Base-by-base conservation (phyloP, 1,140 invertebrate genomes). In the Drosophila parvula region DNA sequence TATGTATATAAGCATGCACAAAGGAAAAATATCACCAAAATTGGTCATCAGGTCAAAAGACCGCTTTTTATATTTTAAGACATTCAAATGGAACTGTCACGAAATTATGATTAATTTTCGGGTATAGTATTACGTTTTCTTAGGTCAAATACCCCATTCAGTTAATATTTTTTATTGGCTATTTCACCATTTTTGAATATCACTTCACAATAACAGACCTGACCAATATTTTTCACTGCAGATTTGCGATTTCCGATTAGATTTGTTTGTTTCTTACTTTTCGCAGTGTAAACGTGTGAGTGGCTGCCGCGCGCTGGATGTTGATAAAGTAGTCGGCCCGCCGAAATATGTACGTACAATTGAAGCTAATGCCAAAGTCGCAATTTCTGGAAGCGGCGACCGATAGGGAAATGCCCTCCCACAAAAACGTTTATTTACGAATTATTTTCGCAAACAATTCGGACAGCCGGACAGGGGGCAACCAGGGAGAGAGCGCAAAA, bases 381-480 rank as follows among this genome's bases (percentile, higher is more conserved):
- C 83, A 88, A 83, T 88, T 89, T 88, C 84, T 89, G 80, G 83
- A 65, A 75, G 36, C 61, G 74, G 40, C 57, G 74, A 73, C 55
- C 45, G 65, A 77, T 80, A 89, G 84, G 83, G 80, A 88, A 86
- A 88, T 64, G 83, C 80, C 80, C 83, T 80, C 71, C 62, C 43
- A 65, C 84, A 86, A 78, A 53, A 78, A 50, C 56, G 56, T 78
- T 78, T 70, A 78, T 75, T 64, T 64, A 64, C 75, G 71, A 68
- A 75, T 63, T 73, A 79, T 71, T 76, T 84, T 79, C 41, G 70
- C 81, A 78, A 41, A 79, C 62, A 75, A 62, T 51, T 56, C 27
- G 48, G 59, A 64, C 18, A 58, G 12, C 9, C 28, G 64, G 30
- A 60, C 32, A 43, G 47, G 34, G n/a, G 16, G 11, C 8, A 40